Evolutionary conservation across 2,797 vertebrate genomes (phyloP).

Genomic region (Cygnus olor): DNA sequence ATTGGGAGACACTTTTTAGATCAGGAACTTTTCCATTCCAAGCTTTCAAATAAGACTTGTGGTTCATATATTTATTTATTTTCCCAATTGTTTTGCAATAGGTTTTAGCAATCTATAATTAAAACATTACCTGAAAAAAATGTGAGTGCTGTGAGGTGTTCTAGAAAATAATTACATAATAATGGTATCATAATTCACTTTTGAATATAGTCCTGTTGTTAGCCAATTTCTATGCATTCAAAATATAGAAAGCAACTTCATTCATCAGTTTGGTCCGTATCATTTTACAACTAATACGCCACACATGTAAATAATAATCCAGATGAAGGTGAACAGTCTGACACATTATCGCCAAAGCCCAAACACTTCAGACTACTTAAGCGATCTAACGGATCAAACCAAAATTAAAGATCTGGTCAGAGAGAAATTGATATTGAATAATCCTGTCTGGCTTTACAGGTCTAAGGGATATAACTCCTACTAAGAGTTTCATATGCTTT

Average conservation of each 20-base stretch:
- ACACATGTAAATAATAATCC: not conserved
- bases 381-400: not conserved
- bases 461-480: not conserved
- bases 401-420: not conserved
- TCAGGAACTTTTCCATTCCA: not conserved
- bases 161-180: not conserved
- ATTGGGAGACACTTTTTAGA: not conserved
- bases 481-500: not conserved
- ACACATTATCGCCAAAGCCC: not conserved
- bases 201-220: not conserved
- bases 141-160: not conserved
- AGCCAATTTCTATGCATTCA: not conserved
- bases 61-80: not conserved
- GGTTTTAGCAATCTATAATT: not conserved
- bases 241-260: not conserved
- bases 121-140: not conserved
- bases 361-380: not conserved
- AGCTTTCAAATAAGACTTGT: not conserved
- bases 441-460: accelerated
- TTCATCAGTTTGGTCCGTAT: not conserved
- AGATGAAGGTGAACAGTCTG: not conserved
- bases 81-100: not conserved
- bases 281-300: not conserved
- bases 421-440: not conserved
- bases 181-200: not conserved